Conservation (phyloP, 2,113 vertebrate genomes). For the Pachyramphus minor region DNA sequence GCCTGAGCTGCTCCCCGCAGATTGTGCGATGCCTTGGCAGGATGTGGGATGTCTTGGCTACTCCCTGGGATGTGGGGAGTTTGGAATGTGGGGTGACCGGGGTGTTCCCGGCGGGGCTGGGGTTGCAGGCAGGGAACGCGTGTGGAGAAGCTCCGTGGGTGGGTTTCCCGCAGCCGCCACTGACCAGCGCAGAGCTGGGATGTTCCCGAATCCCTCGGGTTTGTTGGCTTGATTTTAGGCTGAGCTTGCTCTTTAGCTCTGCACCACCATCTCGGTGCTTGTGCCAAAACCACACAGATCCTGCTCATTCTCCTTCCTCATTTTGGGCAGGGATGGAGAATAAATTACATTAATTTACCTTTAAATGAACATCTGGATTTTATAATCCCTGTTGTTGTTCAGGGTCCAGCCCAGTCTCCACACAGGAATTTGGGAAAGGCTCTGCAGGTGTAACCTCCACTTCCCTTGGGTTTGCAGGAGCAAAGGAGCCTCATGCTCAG, state of each 20-base stretch:
- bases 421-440: rapidly evolving
- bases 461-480: not conserved
- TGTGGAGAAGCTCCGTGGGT: not conserved
- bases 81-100: not conserved
- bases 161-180: not conserved
- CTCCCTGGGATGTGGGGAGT: not conserved
- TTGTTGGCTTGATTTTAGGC: not conserved
- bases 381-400: not conserved
- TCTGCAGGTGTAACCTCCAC: not conserved
- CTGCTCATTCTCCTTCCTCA: rapidly evolving
- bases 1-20: not conserved
- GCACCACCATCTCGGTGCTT: not conserved
- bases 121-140: rapidly evolving
- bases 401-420: rapidly evolving
- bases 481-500: rapidly evolving
- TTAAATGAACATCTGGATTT: not conserved
- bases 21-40: not conserved
- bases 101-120: not conserved
- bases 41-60: not conserved
- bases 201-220: no score
- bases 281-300: not conserved
- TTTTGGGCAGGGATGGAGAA: not conserved
- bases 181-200: not conserved
- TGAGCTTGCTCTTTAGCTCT: not conserved
- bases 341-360: not conserved